phyloP scores from a whole-genome alignment of 2,113 vertebrate species.

The Catharus bicknelli region DNA sequence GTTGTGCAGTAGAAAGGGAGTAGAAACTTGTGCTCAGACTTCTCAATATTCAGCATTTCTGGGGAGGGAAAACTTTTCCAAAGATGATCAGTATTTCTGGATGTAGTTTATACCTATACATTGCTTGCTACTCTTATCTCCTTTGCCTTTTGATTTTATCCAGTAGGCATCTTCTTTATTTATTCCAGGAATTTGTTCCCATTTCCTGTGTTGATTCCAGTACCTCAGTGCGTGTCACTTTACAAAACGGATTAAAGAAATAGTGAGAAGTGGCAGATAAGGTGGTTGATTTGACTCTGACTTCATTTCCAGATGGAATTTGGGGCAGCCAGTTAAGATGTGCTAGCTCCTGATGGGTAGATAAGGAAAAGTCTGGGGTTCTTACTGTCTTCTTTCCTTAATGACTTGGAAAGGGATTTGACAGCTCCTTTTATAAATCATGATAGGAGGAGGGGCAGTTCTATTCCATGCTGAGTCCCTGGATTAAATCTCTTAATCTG shows the following conservation, averaged over 20 bases:
- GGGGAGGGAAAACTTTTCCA: background rate
- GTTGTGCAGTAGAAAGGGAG: background rate
- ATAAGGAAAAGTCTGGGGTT: background rate
- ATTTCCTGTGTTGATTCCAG: slow-evolving; percentile 48
- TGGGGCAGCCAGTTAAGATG: background rate
- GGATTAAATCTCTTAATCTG: background rate
- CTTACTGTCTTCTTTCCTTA: background rate
- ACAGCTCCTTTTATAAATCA: background rate
- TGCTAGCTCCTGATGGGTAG: background rate
- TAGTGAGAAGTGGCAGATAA: background rate
- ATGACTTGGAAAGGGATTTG: background rate
- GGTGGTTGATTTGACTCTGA: background rate
- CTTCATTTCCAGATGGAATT: background rate
- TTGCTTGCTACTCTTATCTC: background rate
- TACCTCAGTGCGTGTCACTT: background rate
- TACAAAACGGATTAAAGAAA: background rate
- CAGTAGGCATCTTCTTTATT: slow-evolving; percentile 1
- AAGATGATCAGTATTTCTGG: background rate
- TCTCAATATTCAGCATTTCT: background rate
- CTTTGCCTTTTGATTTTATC: slow-evolving; percentile 15
- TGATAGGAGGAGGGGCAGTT: background rate
- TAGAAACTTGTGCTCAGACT: background rate
- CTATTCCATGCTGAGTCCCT: background rate
- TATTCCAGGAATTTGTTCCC: slow-evolving; percentile 40
- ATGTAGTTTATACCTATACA: background rate